These are phyloP conservation scores for Ceratotherium simum DNA, from an alignment of 2,113 vertebrate genomes.

Conservation along the genomic window DNA sequence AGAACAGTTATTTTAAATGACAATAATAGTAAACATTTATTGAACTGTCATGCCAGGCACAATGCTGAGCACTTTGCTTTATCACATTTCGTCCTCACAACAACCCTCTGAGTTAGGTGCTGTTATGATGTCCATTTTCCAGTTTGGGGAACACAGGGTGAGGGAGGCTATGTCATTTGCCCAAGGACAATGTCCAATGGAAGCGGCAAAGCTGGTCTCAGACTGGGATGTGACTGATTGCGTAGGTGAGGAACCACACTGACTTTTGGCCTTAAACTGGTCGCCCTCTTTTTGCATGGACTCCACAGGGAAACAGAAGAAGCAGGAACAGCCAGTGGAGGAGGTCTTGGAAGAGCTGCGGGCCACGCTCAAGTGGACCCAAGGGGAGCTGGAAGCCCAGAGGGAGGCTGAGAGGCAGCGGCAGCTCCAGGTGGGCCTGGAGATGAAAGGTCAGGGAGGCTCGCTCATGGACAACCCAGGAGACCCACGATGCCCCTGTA, in stretches of 20 bases:
- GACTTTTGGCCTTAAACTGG: neutral
- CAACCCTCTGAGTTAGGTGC: neutral
- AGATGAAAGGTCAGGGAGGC: accelerated
- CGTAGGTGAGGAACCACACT: accelerated
- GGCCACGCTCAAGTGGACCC: conserved; percentile 82
- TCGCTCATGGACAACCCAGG: accelerated
- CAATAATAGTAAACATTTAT: neutral
- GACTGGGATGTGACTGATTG: neutral
- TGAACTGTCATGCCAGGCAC: neutral
- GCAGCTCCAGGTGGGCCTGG: conserved; percentile 81
- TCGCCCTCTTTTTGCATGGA: neutral
- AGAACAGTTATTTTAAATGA: neutral
- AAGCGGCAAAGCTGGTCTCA: neutral
- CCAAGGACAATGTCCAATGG: neutral
- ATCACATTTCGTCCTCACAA: neutral
- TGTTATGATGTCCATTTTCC: neutral
- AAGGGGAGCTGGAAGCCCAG: conserved; percentile 83
- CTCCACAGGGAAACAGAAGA: conserved; percentile 83
- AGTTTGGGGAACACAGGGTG: neutral
- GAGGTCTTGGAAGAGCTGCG: conserved; percentile 85
- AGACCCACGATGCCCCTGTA: accelerated
- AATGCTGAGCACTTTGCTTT: neutral
- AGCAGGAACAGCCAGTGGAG: conserved; percentile 83
- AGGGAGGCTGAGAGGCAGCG: conserved; percentile 76
- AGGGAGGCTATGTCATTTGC: neutral